A percentile compares a stretch with the other conserved stretches of the same genome.
Evolutionary conservation across 1,140 invertebrate species (phyloP).

Genomic region (Cecropterus lyciades): DNA sequence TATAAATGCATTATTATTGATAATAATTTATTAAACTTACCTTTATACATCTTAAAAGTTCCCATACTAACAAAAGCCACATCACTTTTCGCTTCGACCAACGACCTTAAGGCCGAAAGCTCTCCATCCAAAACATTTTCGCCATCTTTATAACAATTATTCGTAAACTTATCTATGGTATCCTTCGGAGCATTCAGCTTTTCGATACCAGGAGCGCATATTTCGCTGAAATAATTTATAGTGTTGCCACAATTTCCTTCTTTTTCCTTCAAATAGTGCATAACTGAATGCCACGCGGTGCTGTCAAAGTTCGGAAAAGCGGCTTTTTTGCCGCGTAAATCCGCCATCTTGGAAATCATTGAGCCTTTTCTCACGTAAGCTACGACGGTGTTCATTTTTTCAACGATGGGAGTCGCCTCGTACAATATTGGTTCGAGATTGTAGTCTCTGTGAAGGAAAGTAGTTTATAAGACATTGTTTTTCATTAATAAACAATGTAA

Average conservation of each 20-base stretch:
- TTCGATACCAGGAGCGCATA: conserved; percentile 85
- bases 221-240: conserved; percentile 86
- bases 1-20: no score
- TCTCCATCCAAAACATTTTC: conserved; percentile 77
- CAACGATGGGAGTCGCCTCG: conserved; percentile 85
- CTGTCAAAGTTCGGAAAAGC: conserved; percentile 89
- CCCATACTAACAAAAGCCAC: conserved; percentile 93
- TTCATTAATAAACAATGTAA: no score
- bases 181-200: conserved; percentile 38
- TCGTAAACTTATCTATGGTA: conserved; percentile 48
- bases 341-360: conserved; percentile 84
- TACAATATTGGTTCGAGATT: conserved; percentile 87
- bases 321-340: conserved; percentile 88
- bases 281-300: conserved; percentile 86
- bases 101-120: conserved; percentile 90
- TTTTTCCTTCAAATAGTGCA: conserved; percentile 83
- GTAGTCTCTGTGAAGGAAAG: conserved; percentile 81
- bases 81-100: conserved; percentile 91
- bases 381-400: conserved; percentile 87
- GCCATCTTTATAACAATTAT: conserved; percentile 61
- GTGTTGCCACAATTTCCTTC: conserved; percentile 77
- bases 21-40: conserved; percentile 74
- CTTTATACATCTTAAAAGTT: conserved; percentile 87
- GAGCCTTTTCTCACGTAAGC: conserved; percentile 89
- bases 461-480: no score